Conservation (phyloP, 1,140 invertebrate species). For the Parasteatoda tepidariorum region DNA sequence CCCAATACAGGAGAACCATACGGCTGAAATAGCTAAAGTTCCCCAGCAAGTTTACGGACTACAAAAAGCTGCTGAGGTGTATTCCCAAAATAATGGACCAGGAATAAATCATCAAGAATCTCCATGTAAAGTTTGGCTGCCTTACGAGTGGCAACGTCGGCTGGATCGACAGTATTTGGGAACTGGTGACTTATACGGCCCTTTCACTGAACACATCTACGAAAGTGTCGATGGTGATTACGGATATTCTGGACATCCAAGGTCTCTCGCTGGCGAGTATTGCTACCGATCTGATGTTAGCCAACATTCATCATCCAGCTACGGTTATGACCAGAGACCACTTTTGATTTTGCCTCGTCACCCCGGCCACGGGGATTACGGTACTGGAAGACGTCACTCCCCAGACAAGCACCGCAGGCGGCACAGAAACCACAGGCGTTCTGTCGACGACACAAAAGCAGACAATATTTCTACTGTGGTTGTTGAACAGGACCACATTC, state of each 20-base stretch:
- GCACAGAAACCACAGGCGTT: constrained; percentile 22
- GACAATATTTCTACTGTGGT: constrained; percentile 32
- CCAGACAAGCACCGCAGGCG: constrained; percentile 35
- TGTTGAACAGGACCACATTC: constrained; percentile 30
- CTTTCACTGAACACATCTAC: constrained; percentile 57
- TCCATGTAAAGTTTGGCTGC: constrained; percentile 56
- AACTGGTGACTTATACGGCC: constrained; percentile 47
- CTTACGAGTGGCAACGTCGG: constrained; percentile 52
- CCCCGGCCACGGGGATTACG: constrained; percentile 25
- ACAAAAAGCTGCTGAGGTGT: constrained; percentile 47
- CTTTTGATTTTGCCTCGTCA: constrained; percentile 51
- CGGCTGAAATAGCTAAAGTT: constrained; percentile 47
- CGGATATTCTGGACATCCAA: constrained; percentile 40
- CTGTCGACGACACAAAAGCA: constrained; percentile 24
- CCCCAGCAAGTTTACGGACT: constrained; percentile 42
- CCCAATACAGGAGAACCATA: constrained; percentile 56
- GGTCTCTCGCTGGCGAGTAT: constrained; percentile 48
- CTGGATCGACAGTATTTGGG: constrained; percentile 52
- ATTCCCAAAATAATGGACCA: constrained; percentile 6
- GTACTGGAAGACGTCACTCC: constrained; percentile 25
- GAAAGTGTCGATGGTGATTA: constrained; percentile 58
- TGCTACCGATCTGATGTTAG: constrained; percentile 60
- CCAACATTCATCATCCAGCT: constrained; percentile 62
- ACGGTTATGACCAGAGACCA: constrained; percentile 62
- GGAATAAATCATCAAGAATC: constrained; percentile 47